A percentile compares a stretch with the other conserved stretches of the same genome.
Conservation (phyloP, 2,888 invertebrate species). For the Trissolcus brochymenae region DNA sequence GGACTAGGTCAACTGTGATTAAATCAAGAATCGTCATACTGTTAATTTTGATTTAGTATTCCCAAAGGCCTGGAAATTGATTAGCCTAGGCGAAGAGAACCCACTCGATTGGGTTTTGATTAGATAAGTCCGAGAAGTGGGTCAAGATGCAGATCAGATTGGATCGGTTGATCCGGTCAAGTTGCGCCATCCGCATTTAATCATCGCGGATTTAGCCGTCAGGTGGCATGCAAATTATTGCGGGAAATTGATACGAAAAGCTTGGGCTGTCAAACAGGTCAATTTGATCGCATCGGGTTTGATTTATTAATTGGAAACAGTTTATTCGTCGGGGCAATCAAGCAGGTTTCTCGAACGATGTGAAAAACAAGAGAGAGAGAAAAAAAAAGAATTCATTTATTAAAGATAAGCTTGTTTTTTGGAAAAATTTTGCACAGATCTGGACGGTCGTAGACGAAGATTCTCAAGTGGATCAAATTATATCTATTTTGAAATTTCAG, state of each 20-base stretch:
- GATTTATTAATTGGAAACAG: conserved; percentile 11
- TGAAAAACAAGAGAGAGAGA: background rate
- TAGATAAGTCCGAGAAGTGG: conserved; percentile 42
- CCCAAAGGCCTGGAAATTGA: conserved; percentile 11
- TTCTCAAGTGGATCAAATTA: no score
- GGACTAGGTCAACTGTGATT: background rate
- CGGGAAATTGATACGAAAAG: conserved; percentile 46
- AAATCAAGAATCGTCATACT: conserved; percentile 1
- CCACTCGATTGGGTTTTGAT: conserved; percentile 30
- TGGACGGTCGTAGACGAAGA: no score
- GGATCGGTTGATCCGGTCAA: conserved; percentile 33
- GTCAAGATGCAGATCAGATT: conserved; percentile 49
- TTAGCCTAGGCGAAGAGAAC: conserved; percentile 13
- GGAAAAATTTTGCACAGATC: no score
- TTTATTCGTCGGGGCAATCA: background rate
- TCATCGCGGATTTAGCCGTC: conserved; percentile 25
- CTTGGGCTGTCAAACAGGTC: conserved; percentile 17
- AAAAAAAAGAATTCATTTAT: background rate
- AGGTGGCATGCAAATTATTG: conserved; percentile 20
- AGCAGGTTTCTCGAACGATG: background rate
- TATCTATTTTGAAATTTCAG: no score
- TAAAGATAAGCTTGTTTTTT: background rate
- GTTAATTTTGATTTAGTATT: background rate
- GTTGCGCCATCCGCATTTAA: conserved; percentile 37
- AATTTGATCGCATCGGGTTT: conserved; percentile 6